A percentile compares a stretch with the other conserved stretches of the same genome.
Evolutionary conservation across 2,113 vertebrate genomes (phyloP).

Genomic region (Rhinoderma darwinii): DNA sequence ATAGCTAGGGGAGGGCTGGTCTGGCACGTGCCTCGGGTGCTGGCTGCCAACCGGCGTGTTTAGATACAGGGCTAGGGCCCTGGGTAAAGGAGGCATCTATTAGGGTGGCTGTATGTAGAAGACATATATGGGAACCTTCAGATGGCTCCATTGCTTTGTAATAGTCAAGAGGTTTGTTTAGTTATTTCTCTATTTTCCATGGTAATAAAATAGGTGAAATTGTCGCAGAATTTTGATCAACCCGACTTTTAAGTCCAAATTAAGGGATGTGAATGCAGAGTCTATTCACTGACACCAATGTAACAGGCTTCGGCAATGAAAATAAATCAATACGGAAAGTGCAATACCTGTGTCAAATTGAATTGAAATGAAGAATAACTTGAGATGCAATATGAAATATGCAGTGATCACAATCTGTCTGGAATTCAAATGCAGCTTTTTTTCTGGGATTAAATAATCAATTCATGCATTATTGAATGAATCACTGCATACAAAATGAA

Average conservation of each 20-base stretch:
- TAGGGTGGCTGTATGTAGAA: too few relatives aligned
- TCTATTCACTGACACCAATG: slow-evolving; percentile 37
- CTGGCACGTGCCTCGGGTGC: too few relatives aligned
- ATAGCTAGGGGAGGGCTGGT: too few relatives aligned
- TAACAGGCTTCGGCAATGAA: slow-evolving; percentile 30
- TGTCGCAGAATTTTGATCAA: neutral
- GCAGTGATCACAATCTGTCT: slow-evolving; percentile 50
- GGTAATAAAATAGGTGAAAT: slow-evolving; percentile 4
- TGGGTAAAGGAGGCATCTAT: too few relatives aligned
- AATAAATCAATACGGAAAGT: slow-evolving; percentile 48
- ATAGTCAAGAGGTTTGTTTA: neutral
- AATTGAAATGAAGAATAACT: slow-evolving; percentile 59
- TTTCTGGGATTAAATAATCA: slow-evolving; percentile 53
- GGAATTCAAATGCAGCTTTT: slow-evolving; percentile 40
- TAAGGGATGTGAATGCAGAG: slow-evolving; percentile 35
- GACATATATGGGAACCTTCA: too few relatives aligned
- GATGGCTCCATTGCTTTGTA: neutral
- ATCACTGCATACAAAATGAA: slow-evolving; percentile 22
- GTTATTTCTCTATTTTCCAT: slow-evolving; percentile 26
- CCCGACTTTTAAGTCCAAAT: slow-evolving; percentile 22
- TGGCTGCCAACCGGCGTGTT: too few relatives aligned
- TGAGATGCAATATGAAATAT: slow-evolving; percentile 48
- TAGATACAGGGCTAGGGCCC: too few relatives aligned
- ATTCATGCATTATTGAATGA: slow-evolving; percentile 54
- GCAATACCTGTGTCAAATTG: slow-evolving; percentile 56